Base-by-base conservation (phyloP, 2,113 vertebrate genomes). In the Catharus bicknelli region DNA sequence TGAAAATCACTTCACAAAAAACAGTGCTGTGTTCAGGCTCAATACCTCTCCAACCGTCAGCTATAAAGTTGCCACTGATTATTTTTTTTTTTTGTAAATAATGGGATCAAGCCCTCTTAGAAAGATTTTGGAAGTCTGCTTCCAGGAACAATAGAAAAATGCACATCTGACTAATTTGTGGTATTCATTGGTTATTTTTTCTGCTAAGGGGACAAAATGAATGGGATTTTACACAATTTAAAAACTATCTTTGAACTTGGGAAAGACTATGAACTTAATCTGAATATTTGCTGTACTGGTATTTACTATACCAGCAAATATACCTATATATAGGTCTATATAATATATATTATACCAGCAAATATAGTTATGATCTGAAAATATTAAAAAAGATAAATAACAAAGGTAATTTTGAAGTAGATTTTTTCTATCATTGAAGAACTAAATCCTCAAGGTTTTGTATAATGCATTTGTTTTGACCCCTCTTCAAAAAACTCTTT, bases 1-100 rank as follows among this genome's bases (percentile, higher is more conserved):
- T 95, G 90, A 94, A 94, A 93, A 96, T 78, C 80, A 77, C 50
- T 91, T 90, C 67, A 88, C 55, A 83, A 90, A 95, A 95, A 95
- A 93, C 72, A 94, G 68, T 32, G 40, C 59, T 67, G 36, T 74
- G n/a, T 55, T 94, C 42, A 0, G 45, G 73, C 83, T 90, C 59
- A 90, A 69, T 80, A 90, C 47, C 88, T 90, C 62, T 94, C 68
- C 40, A 90, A 80, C 58, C 77, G 51, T 64, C 80, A 93, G 72
- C 73, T 69, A 64, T 61, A 79, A 89, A 87, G 83, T 78, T 94
- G 59, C 25, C 54, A 83, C 36, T 42, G 27, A 20, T 75, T 72
- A 40, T 77, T 70, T 36, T 12, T 48, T 13, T 15, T 43, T 43
- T 43, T 43, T 43, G 9, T 10, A 70, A 77, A 86, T 13, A 91